phyloP scores from a whole-genome alignment of 2,797 vertebrate genomes.

The Lycodopsis pacificus region DNA sequence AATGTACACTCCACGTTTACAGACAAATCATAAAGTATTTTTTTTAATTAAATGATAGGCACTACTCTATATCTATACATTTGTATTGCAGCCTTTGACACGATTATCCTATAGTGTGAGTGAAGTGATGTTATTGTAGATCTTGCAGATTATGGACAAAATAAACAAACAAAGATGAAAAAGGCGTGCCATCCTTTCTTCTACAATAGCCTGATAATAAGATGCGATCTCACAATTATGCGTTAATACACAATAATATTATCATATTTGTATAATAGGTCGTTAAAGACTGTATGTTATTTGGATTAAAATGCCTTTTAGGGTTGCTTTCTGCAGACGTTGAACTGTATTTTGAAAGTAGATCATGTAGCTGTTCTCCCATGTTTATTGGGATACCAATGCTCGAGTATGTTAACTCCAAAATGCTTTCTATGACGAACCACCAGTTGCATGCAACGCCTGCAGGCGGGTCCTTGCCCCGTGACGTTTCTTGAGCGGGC shows the following conservation, averaged over 20 bases:
- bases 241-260: neutral
- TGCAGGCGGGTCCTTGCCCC: slow-evolving; percentile 67
- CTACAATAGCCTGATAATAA: neutral
- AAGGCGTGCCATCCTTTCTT: neutral
- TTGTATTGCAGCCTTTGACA: neutral
- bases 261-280: neutral
- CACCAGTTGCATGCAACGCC: slow-evolving; percentile 53
- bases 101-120: neutral
- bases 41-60: neutral
- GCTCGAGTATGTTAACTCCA: neutral
- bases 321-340: neutral
- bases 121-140: neutral
- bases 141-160: neutral
- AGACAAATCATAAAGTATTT: neutral
- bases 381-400: neutral
- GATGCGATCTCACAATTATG: neutral
- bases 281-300: neutral
- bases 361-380: neutral
- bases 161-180: neutral
- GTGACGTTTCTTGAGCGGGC: slow-evolving; percentile 79
- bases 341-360: neutral
- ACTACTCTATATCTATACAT: neutral
- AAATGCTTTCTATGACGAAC: neutral
- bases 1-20: neutral
- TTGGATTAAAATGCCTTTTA: neutral